A percentile compares a stretch with the other conserved stretches of the same genome.
These are phyloP conservation scores for Crotalus horridus DNA, from an alignment of 2,113 vertebrate species.

Conservation along the genomic window DNA sequence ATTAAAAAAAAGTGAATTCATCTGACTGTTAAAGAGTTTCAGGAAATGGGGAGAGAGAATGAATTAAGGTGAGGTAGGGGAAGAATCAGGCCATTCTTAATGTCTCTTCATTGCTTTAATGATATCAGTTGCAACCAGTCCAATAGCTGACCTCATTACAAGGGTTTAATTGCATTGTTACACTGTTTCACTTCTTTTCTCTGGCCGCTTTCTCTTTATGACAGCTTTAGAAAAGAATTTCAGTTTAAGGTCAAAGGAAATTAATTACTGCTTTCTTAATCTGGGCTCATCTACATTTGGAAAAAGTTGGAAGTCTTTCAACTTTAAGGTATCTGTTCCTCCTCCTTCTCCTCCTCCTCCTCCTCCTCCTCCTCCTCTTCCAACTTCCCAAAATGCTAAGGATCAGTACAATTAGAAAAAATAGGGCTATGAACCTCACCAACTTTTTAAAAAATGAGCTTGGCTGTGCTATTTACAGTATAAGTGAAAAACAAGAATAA, in stretches of 20 bases:
- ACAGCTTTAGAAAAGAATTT: conserved; percentile 87
- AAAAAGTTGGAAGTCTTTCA: conserved; percentile 23
- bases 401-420: conserved; percentile 60
- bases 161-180: conserved; percentile 99
- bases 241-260: conserved; percentile 82
- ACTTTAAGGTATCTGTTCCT: conserved; percentile 2
- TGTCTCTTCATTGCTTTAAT: conserved; percentile 87
- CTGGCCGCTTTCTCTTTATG: conserved; percentile 87
- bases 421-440: background rate
- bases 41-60: conserved; percentile 43
- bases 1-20: conserved; percentile 29
- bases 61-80: conserved; percentile 64
- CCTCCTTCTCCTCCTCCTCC: background rate
- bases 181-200: conserved; percentile 91
- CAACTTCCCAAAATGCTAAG: conserved; percentile 63
- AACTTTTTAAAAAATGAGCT: conserved; percentile 16
- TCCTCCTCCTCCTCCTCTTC: conserved; percentile 32
- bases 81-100: conserved; percentile 79
- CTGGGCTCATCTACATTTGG: conserved; percentile 74
- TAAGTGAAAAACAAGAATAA: background rate
- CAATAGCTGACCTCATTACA: conserved; percentile 99
- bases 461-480: background rate
- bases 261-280: conserved; percentile 85
- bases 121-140: conserved; percentile 96
- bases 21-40: conserved; percentile 74